Percentiles rank a stretch among this genome's conserved stretches.
Evolutionary conservation across 2,797 vertebrate genomes (phyloP).

Genomic region (Betta splendens): DNA sequence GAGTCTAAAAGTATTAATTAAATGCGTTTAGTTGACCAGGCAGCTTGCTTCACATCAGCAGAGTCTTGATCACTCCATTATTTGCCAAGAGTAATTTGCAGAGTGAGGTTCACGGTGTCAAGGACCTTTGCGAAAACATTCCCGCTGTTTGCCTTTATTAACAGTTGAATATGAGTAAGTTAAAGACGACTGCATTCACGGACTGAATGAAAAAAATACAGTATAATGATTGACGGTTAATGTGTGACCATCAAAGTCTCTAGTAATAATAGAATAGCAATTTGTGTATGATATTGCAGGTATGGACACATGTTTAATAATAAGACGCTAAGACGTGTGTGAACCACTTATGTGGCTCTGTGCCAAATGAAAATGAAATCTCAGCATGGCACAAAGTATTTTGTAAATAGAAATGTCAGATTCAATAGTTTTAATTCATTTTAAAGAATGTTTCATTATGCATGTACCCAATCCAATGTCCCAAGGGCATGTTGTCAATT

Average conservation of each 20-base stretch:
- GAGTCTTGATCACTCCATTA: not conserved
- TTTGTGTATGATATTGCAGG: not conserved
- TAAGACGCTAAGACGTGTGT: not conserved
- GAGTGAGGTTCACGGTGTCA: not conserved
- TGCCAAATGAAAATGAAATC: slow-evolving; percentile 2
- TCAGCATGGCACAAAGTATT: slow-evolving; percentile 7
- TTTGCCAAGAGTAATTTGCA: not conserved
- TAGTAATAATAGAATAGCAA: not conserved
- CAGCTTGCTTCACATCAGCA: slow-evolving; percentile 6
- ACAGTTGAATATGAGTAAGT: not conserved
- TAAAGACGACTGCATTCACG: not conserved
- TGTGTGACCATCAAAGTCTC: not conserved
- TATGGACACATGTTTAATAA: not conserved
- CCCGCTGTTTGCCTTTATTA: slow-evolving; percentile 3
- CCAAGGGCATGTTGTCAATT: slow-evolving; percentile 53
- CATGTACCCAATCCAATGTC: slow-evolving; percentile 26
- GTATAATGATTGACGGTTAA: not conserved
- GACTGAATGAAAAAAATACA: not conserved
- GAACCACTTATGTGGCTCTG: slow-evolving; percentile 11
- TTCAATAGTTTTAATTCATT: slow-evolving; percentile 30
- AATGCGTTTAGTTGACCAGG: not conserved
- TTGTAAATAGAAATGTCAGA: slow-evolving; percentile 36
- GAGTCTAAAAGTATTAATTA: not conserved
- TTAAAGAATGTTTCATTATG: slow-evolving; percentile 33
- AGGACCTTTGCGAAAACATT: slow-evolving; percentile 13